These are phyloP conservation scores for Cataglyphis rosenhaueri DNA, from an alignment of 2,888 invertebrate genomes.

Conservation along the genomic window DNA sequence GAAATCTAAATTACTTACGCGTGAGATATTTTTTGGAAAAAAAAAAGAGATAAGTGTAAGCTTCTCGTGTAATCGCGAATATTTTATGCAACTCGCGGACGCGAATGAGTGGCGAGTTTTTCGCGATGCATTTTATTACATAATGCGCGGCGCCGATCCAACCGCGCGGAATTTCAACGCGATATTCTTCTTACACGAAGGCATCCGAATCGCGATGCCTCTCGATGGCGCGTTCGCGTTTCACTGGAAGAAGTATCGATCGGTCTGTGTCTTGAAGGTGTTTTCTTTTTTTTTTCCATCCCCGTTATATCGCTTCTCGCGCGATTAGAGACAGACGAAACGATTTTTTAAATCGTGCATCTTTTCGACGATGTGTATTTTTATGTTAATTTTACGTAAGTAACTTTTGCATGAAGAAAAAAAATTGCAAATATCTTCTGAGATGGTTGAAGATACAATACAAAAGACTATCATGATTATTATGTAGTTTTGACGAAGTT, in stretches of 20 bases:
- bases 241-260: conserved; percentile 72
- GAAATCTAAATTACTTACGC: not conserved
- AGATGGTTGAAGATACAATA: conserved; percentile 5
- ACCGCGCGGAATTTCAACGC: conserved; percentile 56
- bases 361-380: not conserved
- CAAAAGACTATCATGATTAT: not conserved
- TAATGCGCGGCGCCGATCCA: conserved; percentile 31
- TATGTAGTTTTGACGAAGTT: not conserved
- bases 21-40: not conserved
- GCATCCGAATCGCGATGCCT: conserved; percentile 43
- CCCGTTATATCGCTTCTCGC: conserved; percentile 35
- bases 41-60: not conserved
- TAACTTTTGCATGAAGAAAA: not conserved
- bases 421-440: not conserved
- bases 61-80: conserved; percentile 22
- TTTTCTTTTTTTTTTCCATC: conserved; percentile 58
- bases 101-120: conserved; percentile 1
- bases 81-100: conserved; percentile 14
- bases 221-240: conserved; percentile 61
- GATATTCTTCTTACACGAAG: conserved; percentile 27
- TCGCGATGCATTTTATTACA: conserved; percentile 40
- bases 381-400: not conserved
- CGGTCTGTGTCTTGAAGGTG: conserved; percentile 63
- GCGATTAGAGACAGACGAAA: conserved; percentile 26
- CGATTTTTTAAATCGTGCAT: not conserved